A percentile compares a stretch with the other conserved stretches of the same genome.
These are phyloP conservation scores for Saguinus midas DNA, from an alignment of 2,113 vertebrate species.

Conservation along the genomic window DNA sequence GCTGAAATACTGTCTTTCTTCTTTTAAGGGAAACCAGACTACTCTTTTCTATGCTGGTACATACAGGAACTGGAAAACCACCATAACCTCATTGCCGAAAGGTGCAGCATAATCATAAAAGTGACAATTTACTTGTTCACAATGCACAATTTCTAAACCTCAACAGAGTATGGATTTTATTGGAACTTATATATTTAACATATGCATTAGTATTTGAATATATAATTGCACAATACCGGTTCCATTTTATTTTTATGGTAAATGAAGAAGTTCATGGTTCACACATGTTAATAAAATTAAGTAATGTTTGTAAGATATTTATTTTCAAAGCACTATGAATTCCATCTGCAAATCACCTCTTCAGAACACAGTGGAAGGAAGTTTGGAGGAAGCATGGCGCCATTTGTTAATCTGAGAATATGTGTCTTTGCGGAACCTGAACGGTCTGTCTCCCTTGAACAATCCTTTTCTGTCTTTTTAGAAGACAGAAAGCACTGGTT, in stretches of 20 bases:
- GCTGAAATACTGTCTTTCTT: conserved; percentile 53
- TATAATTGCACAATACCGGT: conserved; percentile 71
- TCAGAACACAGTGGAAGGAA: conserved; percentile 22
- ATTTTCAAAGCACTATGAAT: conserved; percentile 68
- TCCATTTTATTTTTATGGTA: conserved; percentile 77
- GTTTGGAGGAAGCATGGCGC: conserved; percentile 25
- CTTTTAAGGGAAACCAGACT: conserved; percentile 62
- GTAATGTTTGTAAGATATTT: conserved; percentile 73
- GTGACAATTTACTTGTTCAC: conserved; percentile 67
- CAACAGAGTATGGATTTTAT: conserved; percentile 74
- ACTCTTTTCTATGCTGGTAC: conserved; percentile 40
- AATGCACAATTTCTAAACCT: conserved; percentile 63
- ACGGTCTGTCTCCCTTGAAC: conserved; percentile 39
- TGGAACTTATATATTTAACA: conserved; percentile 73
- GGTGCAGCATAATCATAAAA: conserved; percentile 63
- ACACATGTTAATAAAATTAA: conserved; percentile 78
- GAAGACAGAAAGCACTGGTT: background rate
- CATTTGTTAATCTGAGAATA: conserved; percentile 55
- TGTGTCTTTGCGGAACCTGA: conserved; percentile 82
- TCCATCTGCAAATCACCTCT: conserved; percentile 58
- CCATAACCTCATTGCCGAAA: conserved; percentile 66
- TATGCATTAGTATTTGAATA: conserved; percentile 76
- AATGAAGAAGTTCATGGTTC: conserved; percentile 77
- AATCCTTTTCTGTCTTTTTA: background rate
- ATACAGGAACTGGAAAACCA: conserved; percentile 50